These are phyloP conservation scores for Mantis religiosa DNA, from an alignment of 2,888 invertebrate genomes.

Conservation along the genomic window DNA sequence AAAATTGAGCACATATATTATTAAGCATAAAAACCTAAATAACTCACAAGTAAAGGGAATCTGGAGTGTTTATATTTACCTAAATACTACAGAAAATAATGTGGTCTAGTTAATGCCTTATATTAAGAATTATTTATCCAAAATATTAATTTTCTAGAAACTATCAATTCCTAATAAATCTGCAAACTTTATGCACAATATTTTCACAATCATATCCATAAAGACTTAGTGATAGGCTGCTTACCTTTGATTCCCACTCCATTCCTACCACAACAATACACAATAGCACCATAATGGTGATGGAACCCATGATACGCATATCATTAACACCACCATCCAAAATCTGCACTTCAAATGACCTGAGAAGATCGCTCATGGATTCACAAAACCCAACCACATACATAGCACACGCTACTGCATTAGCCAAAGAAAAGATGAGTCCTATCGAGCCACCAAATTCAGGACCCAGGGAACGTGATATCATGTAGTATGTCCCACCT, in stretches of 20 bases:
- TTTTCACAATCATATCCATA: no score
- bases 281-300: constrained; percentile 77
- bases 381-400: constrained; percentile 98
- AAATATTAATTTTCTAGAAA: no score
- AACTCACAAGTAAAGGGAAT: no score
- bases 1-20: no score
- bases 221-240: constrained; percentile 19
- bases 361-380: constrained; percentile 70
- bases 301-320: constrained; percentile 68
- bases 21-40: no score
- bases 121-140: no score
- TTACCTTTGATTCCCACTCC: constrained; percentile 93
- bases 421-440: constrained; percentile 91
- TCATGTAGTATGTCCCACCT: constrained; percentile 99
- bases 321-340: constrained; percentile 62
- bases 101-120: no score
- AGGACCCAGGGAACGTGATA: constrained; percentile 92
- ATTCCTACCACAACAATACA: constrained; percentile 90
- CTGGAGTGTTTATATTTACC: no score
- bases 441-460: constrained; percentile 97
- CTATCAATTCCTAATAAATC: no score
- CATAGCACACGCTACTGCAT: constrained; percentile 95
- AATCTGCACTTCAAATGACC: constrained; percentile 53
- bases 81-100: no score
- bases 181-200: no score